phyloP scores from a whole-genome alignment of 2,888 invertebrate species.

The Rhagium mordax region DNA sequence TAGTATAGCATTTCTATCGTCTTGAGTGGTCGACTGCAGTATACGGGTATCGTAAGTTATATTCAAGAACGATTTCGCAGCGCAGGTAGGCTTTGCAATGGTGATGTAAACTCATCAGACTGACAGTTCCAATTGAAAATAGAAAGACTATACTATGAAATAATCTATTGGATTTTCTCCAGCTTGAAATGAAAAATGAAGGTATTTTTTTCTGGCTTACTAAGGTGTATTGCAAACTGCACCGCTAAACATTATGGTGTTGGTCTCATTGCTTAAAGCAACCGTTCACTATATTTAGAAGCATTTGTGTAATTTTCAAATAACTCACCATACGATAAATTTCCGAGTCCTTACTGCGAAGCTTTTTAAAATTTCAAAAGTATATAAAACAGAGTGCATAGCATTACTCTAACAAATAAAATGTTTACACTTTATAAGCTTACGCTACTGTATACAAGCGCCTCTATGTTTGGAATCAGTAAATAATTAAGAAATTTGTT shows the following conservation, averaged over 20 bases:
- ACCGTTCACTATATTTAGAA: conserved; percentile 1
- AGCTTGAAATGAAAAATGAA: too few species aligned
- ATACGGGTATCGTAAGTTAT: too few species aligned
- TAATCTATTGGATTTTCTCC: too few species aligned
- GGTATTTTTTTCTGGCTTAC: too few species aligned
- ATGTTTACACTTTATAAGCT: conserved; percentile 7
- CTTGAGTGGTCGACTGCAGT: too few species aligned
- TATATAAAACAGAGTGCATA: conserved; percentile 47
- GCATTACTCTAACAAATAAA: conserved; percentile 39
- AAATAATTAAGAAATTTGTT: background rate
- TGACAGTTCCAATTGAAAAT: too few species aligned
- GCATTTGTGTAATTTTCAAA: conserved; percentile 24
- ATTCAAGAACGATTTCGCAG: too few species aligned
- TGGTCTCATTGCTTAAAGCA: background rate
- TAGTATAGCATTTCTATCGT: too few species aligned
- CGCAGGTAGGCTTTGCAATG: too few species aligned
- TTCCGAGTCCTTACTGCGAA: conserved; percentile 68
- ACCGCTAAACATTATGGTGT: background rate
- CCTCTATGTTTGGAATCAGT: background rate
- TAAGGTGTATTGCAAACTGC: background rate
- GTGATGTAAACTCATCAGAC: too few species aligned
- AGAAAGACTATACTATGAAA: too few species aligned
- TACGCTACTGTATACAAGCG: conserved; percentile 18
- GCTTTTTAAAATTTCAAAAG: conserved; percentile 64
- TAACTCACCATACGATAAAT: conserved; percentile 63